These are phyloP conservation scores for Monomorium pharaonis DNA, from an alignment of 1,140 invertebrate genomes.

Conservation along the genomic window DNA sequence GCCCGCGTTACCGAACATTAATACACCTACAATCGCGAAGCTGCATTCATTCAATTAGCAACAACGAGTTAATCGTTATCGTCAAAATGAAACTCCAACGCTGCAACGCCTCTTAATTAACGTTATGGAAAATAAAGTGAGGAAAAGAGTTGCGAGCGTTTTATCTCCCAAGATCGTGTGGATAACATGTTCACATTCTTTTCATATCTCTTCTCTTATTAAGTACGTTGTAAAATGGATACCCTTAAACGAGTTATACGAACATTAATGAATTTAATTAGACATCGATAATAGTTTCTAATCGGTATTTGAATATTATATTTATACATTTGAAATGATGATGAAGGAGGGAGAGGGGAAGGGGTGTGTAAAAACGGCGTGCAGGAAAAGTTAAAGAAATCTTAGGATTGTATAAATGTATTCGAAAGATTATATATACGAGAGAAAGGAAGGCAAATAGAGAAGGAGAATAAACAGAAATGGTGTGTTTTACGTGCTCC, in stretches of 20 bases:
- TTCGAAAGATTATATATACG: neutral
- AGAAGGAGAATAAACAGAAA: neutral
- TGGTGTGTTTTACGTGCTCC: neutral
- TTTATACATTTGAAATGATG: neutral
- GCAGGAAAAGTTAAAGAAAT: neutral
- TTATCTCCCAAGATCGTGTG: neutral
- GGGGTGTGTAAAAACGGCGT: neutral
- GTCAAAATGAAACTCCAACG: constrained; percentile 2
- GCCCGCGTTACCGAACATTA: neutral
- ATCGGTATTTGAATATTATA: neutral
- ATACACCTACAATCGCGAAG: neutral
- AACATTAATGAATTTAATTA: neutral
- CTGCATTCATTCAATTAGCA: constrained; percentile 25
- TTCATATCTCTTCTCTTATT: neutral
- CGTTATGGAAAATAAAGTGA: neutral
- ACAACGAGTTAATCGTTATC: constrained; percentile 1
- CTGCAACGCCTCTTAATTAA: constrained; percentile 12
- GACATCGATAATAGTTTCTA: neutral
- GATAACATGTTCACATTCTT: neutral
- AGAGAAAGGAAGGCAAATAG: neutral
- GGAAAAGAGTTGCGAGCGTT: neutral
- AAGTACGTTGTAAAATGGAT: neutral
- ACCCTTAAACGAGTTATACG: neutral
- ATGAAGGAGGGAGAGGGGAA: neutral
- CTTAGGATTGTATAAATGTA: no score